Conservation (phyloP, 1,140 invertebrate species). For the Nymphalis io region DNA sequence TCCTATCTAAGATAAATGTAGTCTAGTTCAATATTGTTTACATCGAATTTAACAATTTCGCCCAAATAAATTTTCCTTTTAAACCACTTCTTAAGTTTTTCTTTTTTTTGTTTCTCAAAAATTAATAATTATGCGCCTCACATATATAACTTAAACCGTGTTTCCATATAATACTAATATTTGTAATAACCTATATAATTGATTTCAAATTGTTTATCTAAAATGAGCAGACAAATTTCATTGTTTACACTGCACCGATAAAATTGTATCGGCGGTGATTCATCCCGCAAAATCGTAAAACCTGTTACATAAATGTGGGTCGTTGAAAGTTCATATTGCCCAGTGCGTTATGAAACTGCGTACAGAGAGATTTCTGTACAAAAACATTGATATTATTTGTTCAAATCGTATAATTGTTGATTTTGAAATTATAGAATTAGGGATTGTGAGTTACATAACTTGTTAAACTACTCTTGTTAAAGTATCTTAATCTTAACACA, state of each 20-base stretch:
- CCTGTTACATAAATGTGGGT: constrained; percentile 57
- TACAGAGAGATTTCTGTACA: constrained; percentile 5
- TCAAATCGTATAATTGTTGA: neutral
- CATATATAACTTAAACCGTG: too few relatives aligned
- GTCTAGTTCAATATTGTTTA: neutral
- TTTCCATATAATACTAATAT: too few relatives aligned
- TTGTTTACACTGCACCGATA: constrained; percentile 21
- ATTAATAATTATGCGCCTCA: too few relatives aligned
- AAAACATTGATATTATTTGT: neutral
- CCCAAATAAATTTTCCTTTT: too few relatives aligned
- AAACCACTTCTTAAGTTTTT: too few relatives aligned
- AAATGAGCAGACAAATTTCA: constrained; percentile 16
- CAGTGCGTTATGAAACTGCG: constrained; percentile 38
- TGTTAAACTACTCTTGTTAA: too few relatives aligned
- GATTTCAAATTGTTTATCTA: neutral
- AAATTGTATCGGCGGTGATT: constrained; percentile 42
- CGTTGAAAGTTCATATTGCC: constrained; percentile 57
- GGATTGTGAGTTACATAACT: too few relatives aligned
- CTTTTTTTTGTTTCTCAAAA: too few relatives aligned
- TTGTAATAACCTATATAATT: constrained; percentile 1
- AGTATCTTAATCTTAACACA: too few relatives aligned
- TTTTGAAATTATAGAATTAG: neutral
- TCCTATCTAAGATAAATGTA: neutral
- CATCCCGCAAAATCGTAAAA: constrained; percentile 48
- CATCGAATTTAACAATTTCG: neutral